Conservation (phyloP, 1,140 invertebrate genomes). For the Atta colombica region DNA sequence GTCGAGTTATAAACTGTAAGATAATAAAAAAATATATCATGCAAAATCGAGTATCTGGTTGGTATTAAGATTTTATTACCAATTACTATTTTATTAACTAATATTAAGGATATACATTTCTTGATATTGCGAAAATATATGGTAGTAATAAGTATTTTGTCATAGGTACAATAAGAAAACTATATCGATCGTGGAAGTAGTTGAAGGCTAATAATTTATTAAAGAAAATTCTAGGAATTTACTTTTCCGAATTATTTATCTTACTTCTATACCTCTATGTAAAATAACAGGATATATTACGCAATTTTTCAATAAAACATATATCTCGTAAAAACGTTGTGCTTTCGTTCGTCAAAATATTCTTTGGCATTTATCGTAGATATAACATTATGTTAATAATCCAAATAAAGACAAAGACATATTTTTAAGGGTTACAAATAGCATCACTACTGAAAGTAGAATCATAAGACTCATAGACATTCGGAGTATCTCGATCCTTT, state of each 20-base stretch:
- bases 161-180: not conserved
- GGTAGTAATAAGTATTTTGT: not conserved
- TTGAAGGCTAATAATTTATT: not conserved
- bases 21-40: not conserved
- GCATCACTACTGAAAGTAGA: not conserved
- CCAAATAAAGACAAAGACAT: not conserved
- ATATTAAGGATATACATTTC: not conserved
- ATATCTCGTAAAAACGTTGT: not conserved
- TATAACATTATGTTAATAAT: not conserved
- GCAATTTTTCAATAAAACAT: not conserved
- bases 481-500: not conserved
- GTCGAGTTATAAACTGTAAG: not conserved
- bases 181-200: not conserved
- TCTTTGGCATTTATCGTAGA: not conserved
- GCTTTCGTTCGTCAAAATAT: not conserved
- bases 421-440: not conserved
- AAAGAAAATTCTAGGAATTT: not conserved
- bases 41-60: not conserved
- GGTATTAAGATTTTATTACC: not conserved
- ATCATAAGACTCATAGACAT: not conserved
- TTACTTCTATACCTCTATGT: not conserved
- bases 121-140: not conserved
- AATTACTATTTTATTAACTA: not conserved
- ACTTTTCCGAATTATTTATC: not conserved
- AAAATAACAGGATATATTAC: not conserved